Conservation (phyloP, 2,888 invertebrate species). For the Augiades crinisus region DNA sequence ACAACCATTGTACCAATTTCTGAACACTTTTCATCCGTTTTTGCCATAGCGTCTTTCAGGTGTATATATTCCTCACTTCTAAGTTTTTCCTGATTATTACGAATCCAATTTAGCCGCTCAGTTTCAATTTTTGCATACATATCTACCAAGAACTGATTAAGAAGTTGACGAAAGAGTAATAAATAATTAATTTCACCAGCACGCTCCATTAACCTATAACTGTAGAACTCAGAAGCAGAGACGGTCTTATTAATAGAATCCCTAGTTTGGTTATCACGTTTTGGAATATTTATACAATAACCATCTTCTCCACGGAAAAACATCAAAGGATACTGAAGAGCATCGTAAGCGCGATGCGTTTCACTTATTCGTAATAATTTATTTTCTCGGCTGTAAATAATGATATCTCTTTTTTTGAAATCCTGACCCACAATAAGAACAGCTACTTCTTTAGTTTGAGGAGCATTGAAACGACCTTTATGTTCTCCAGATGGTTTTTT, state of each 20-base stretch:
- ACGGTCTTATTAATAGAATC: background rate
- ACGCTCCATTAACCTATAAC: background rate
- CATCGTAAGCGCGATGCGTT: slow-evolving; percentile 31
- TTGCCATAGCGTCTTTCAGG: slow-evolving; percentile 20
- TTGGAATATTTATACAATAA: slow-evolving; percentile 28
- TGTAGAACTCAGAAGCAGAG: background rate
- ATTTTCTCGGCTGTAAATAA: slow-evolving; percentile 23
- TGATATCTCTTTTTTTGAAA: slow-evolving; percentile 32
- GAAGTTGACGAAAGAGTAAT: slow-evolving; percentile 1
- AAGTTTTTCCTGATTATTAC: background rate
- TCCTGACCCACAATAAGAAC: slow-evolving; percentile 30
- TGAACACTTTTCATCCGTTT: background rate
- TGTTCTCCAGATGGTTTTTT: slow-evolving; percentile 25
- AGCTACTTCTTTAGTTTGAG: slow-evolving; percentile 32
- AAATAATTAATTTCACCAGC: background rate
- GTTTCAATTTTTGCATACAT: slow-evolving; percentile 2
- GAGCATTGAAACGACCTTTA: slow-evolving; percentile 32
- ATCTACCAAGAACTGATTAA: slow-evolving; percentile 18
- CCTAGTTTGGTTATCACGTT: background rate
- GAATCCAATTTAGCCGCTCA: background rate
- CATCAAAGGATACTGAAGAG: slow-evolving; percentile 37
- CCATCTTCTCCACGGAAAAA: slow-evolving; percentile 34
- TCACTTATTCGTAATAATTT: slow-evolving; percentile 29
- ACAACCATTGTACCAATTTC: slow-evolving; percentile 24
- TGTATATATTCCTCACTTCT: slow-evolving; percentile 24